Conservation (phyloP, 2,888 invertebrate genomes). For the Melinaea marsaeus region DNA sequence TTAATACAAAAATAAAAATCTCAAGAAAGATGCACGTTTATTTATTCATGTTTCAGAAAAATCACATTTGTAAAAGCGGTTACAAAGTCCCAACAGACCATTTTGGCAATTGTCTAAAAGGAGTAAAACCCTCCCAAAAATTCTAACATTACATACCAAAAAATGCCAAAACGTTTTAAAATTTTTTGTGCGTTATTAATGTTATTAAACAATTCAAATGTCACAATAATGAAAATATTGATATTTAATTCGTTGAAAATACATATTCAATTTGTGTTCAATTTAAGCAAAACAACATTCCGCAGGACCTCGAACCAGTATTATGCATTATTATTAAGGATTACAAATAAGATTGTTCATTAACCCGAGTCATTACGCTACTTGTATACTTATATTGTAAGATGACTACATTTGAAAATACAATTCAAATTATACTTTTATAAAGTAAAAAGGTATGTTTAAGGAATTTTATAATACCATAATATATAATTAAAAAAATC, state of each 20-base stretch:
- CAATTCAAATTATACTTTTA: constrained; percentile 42
- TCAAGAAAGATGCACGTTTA: constrained; percentile 55
- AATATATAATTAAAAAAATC: constrained; percentile 35
- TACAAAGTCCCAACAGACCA: constrained; percentile 48
- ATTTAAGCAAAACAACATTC: constrained; percentile 13
- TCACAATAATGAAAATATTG: constrained; percentile 16
- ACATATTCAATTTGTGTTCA: constrained; percentile 10
- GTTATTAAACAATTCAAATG: constrained; percentile 22
- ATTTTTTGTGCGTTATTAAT: constrained; percentile 45
- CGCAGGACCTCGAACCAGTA: constrained; percentile 39
- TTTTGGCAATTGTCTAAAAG: constrained; percentile 41
- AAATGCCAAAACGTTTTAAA: constrained; percentile 34
- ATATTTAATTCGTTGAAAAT: constrained; percentile 21
- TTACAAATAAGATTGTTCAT: constrained; percentile 62
- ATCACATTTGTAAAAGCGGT: constrained; percentile 62
- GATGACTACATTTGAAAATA: constrained; percentile 68
- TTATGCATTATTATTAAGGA: constrained; percentile 44
- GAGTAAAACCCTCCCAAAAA: constrained; percentile 32
- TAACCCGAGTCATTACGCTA: constrained; percentile 54
- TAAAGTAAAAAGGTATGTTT: constrained; percentile 26
- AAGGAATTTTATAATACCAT: constrained; percentile 36
- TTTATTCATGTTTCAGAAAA: constrained; percentile 62
- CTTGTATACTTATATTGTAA: constrained; percentile 63
- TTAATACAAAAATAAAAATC: constrained; percentile 21
- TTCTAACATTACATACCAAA: constrained; percentile 26